phyloP scores from a whole-genome alignment of 1,140 invertebrate genomes.

The Eufriesea mexicana region DNA sequence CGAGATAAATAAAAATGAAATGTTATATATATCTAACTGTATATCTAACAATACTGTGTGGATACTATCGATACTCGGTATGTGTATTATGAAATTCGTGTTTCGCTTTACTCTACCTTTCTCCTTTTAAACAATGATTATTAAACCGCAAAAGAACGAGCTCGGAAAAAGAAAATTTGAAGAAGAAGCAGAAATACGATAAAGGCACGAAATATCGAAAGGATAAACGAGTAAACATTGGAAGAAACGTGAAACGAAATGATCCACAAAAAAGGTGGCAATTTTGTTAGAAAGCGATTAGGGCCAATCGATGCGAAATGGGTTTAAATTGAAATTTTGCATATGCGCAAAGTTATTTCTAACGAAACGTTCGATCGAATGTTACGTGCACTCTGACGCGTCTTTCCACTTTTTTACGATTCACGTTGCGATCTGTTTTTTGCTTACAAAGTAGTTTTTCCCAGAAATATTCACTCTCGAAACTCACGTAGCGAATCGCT shows the following conservation, averaged over 20 bases:
- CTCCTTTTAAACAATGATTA: no score
- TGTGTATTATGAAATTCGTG: no score
- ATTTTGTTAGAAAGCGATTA: no score
- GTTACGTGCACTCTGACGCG: neutral
- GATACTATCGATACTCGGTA: no score
- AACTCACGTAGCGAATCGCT: slow-evolving; percentile 74
- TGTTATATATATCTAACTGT: no score
- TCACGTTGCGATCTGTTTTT: neutral
- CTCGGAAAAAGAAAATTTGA: neutral
- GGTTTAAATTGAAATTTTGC: no score
- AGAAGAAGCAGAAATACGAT: neutral
- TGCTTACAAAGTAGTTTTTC: neutral
- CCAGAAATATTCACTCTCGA: slow-evolving; percentile 76
- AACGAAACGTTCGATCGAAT: neutral
- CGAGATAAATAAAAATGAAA: no score
- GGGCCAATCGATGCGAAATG: no score
- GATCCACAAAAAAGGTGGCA: neutral
- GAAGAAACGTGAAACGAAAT: neutral
- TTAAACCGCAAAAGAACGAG: neutral
- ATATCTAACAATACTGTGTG: no score
- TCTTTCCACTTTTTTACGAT: neutral
- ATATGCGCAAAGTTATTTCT: neutral
- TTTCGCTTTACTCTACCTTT: no score
- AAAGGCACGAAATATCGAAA: neutral
- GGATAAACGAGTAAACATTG: neutral